Percentiles rank a stretch among this genome's conserved stretches.
Evolutionary conservation across 1,140 invertebrate species (phyloP).

Genomic region (Diabrotica virgifera): DNA sequence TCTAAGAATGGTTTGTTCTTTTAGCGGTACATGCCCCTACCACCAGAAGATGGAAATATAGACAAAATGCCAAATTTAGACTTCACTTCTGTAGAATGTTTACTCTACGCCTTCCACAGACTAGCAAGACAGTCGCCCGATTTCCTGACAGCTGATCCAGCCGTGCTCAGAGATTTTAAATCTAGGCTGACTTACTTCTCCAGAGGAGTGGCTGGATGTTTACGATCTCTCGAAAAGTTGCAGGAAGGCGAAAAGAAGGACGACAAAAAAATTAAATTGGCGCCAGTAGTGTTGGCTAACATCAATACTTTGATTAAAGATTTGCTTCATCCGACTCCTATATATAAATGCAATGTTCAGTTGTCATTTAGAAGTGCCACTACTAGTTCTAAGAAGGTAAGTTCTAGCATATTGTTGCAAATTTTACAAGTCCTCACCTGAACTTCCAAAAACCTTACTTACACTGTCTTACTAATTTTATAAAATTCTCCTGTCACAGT

Average conservation of each 20-base stretch:
- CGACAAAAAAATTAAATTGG: conserved; percentile 76
- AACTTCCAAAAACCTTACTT: no score
- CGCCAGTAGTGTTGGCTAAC: conserved; percentile 79
- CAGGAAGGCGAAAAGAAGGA: conserved; percentile 58
- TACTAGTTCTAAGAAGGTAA: no score
- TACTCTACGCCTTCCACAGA: conserved; percentile 86
- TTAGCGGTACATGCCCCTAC: conserved; percentile 75
- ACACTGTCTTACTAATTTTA: no score
- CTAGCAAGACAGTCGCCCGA: conserved; percentile 78
- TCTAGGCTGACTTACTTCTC: conserved; percentile 89
- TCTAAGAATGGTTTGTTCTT: conserved; percentile 32
- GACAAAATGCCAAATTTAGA: conserved; percentile 73
- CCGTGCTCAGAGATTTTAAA: conserved; percentile 84
- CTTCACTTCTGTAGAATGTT: conserved; percentile 91
- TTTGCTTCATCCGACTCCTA: conserved; percentile 89
- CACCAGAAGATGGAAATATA: conserved; percentile 64
- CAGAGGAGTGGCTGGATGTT: conserved; percentile 70
- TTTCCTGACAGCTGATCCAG: conserved; percentile 74
- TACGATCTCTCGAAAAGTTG: conserved; percentile 29
- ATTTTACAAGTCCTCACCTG: no score
- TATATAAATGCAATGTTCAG: conserved; percentile 81
- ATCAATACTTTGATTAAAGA: conserved; percentile 93
- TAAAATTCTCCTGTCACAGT: no score
- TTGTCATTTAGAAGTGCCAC: conserved; percentile 76
- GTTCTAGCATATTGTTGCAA: no score